Conservation (phyloP, 2,888 invertebrate species). For the Apantesis nais region DNA sequence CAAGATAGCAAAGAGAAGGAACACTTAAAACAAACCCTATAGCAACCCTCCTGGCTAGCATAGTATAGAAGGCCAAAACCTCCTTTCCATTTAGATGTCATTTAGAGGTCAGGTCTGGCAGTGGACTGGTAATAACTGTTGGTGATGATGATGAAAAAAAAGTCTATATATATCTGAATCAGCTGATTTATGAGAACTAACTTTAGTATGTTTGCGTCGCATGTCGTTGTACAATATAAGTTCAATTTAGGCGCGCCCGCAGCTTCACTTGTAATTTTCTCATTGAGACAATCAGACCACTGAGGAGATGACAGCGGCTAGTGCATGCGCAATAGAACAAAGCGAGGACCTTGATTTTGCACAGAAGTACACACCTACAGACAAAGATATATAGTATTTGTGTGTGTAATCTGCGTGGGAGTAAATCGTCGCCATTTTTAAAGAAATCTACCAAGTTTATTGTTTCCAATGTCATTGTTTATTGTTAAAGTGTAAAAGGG, state of each 20-base stretch:
- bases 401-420: slow-evolving; percentile 4
- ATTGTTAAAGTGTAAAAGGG: not conserved
- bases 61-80: too few species aligned
- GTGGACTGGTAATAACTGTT: too few species aligned
- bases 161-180: not conserved
- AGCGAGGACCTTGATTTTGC: slow-evolving; percentile 18
- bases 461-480: not conserved
- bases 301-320: slow-evolving; percentile 6
- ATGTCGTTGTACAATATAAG: slow-evolving; percentile 34
- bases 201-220: slow-evolving; percentile 38
- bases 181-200: not conserved
- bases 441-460: slow-evolving; percentile 1
- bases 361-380: not conserved
- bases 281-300: slow-evolving; percentile 62
- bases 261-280: slow-evolving; percentile 58
- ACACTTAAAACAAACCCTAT: too few species aligned
- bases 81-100: too few species aligned
- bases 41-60: too few species aligned
- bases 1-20: too few species aligned
- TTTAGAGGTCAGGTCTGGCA: too few species aligned
- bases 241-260: slow-evolving; percentile 47
- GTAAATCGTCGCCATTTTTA: not conserved
- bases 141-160: too few species aligned
- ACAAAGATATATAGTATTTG: not conserved
- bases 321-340: slow-evolving; percentile 14